Evolutionary conservation across 2,888 invertebrate species (phyloP), one percentile per base, ranked within the genome.

Genomic region (Achlya flavicornis): DNA sequence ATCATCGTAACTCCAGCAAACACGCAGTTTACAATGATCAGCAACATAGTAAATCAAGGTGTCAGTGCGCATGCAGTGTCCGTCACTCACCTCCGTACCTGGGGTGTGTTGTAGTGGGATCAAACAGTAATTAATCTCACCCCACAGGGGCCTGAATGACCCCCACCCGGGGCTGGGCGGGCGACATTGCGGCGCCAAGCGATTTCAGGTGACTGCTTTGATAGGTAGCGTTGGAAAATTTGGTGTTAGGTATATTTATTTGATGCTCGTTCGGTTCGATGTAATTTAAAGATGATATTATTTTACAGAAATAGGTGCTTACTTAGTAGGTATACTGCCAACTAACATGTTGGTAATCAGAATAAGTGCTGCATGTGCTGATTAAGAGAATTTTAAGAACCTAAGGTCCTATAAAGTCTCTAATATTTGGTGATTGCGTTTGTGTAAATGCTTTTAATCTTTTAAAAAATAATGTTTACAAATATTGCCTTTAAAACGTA

Each of bases 61-160:
- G 71, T 70, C 60, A 60, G 75, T 74, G 77, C 70, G 68, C 26
- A 61, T 32, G 57, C 79, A 75, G 78, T 69, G 72, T 73, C 72
- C 74, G 69, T 70, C 76, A 74, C 71, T 65, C 67, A 63, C 66
- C 61, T 66, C 71, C 71, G 85, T 87, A 87, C 85, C 86, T 85
- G 86, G 84, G 85, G 85, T 78, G 82, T 78, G 76, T 70, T 78
- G 85, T 79, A 78, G 19, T 53, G 78, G 83, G 84, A 87, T 88
- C 87, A 88, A 88, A 90, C 87, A 86, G 91, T 90, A 92, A 92
- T 92, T 91, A 91, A 92, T 92, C 90, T 88, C 78, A 63, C 64
- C 74, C 71, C 74, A 69, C 69, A 74, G 65, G 41, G 63, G 61
- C 66, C 64, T 66, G 48, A 57, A 64, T 69, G 63, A 59, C 61